A percentile compares a stretch with the other conserved stretches of the same genome.
phyloP scores from a whole-genome alignment of 2,797 vertebrate genomes.

The Protonibea diacanthus region DNA sequence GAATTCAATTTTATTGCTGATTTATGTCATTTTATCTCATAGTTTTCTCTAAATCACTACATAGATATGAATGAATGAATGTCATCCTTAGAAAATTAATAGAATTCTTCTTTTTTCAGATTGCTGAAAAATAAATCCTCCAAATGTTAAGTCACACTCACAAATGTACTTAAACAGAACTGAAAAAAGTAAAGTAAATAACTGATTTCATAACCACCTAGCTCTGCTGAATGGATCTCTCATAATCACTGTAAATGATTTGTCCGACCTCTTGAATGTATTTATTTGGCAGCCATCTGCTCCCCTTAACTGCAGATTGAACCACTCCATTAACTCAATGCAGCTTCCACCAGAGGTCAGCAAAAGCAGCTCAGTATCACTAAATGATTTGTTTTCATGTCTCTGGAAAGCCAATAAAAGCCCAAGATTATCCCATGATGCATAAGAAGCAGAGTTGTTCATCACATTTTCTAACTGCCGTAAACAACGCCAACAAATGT shows the following conservation, averaged over 20 bases:
- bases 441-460: constrained; percentile 1
- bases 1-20: background rate
- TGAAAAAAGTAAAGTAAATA: background rate
- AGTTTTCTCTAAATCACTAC: background rate
- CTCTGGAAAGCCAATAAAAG: constrained; percentile 12
- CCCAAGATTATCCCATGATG: background rate
- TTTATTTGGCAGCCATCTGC: background rate
- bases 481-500: background rate
- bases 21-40: background rate
- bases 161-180: background rate
- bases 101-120: background rate
- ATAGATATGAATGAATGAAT: background rate
- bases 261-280: background rate
- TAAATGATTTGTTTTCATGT: constrained; percentile 36
- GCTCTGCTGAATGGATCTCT: background rate
- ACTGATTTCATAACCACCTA: background rate
- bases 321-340: constrained; percentile 7
- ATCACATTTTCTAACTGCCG: constrained; percentile 6
- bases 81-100: background rate
- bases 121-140: background rate
- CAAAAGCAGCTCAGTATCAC: constrained; percentile 36
- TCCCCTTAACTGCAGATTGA: background rate
- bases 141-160: background rate
- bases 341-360: constrained; percentile 63
- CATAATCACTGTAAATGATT: background rate